A percentile compares a stretch with the other conserved stretches of the same genome.
These are phyloP conservation scores for Parauchenoglanis ngamensis DNA, from an alignment of 2,797 vertebrate genomes.

Conservation along the genomic window DNA sequence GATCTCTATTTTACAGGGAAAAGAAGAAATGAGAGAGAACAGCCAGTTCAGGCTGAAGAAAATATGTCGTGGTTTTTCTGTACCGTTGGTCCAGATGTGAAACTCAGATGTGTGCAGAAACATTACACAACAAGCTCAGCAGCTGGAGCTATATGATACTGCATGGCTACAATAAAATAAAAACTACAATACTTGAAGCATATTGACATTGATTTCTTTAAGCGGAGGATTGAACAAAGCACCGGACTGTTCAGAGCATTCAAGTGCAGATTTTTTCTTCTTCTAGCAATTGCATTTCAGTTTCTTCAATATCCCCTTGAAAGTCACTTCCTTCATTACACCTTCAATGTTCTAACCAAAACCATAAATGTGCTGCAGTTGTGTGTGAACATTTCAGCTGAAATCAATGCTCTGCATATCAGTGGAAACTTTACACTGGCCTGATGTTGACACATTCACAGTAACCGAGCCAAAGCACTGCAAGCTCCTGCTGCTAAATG, in stretches of 20 bases:
- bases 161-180: slow-evolving; percentile 36
- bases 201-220: slow-evolving; percentile 6
- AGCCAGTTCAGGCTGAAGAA: slow-evolving; percentile 58
- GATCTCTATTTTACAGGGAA: slow-evolving; percentile 74
- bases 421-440: background rate
- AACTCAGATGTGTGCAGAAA: slow-evolving; percentile 81
- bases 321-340: background rate
- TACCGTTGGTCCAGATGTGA: slow-evolving; percentile 78
- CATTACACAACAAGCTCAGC: slow-evolving; percentile 72
- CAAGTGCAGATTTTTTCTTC: background rate
- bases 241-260: background rate
- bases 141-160: slow-evolving; percentile 33
- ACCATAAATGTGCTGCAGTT: background rate
- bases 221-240: slow-evolving; percentile 11
- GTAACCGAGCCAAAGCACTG: background rate
- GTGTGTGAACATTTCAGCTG: background rate
- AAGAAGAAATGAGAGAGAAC: slow-evolving; percentile 81
- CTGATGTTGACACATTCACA: background rate
- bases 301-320: background rate
- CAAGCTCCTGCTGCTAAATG: background rate
- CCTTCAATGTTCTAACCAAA: background rate
- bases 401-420: background rate
- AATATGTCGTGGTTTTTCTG: too few species aligned
- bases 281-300: background rate
- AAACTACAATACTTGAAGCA: slow-evolving; percentile 33